Evolutionary conservation across 2,797 vertebrate genomes (phyloP), one percentile per base, ranked within the genome.

Genomic region (Synaphobranchus kaupii): DNA sequence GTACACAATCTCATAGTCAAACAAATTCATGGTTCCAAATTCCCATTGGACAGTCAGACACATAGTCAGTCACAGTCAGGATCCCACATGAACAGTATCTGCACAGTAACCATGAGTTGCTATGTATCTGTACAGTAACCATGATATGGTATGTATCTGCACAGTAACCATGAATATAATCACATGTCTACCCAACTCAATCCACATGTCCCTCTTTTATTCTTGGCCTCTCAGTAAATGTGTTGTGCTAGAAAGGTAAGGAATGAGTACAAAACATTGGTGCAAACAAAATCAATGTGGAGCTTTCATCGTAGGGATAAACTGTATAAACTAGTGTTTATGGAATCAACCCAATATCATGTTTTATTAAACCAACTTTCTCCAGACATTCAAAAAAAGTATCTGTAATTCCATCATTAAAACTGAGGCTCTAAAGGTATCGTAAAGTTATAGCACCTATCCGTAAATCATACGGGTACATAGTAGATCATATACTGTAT

Each of bases 131-230:
- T 48, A 82, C 86, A 52, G 78, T 15, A 44, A 39, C 80, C 8
- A 48, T 15, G 56, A 86, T n/a, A n/a, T n/a, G n/a, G n/a, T n/a
- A n/a, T n/a, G 60, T 31, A 83, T 83, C 71, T 83, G 58, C 60
- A 82, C 86, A 52, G 78, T 15, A 44, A 39, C 80, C 8, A 48
- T 15, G 56, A 86, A 60, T 22, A 58, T 39, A 28, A 83, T 52
- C 56, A 48, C 80, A 50, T 58, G 28, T n/a, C 78, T 66, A 47
- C 47, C 5, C 63, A 68, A 86, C 48, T 22, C 47, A 68, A 50
- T 44, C 63, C 86, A 68, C 58, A 58, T 12, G 48, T 83, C 44
- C 20, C 12, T 44, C 3, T 20, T 20, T 76, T 44, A 34, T 34
- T 44, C 73, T 44, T 76, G 73, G 73, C 44, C 34, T 44, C 73